Base-by-base conservation (phyloP, 2,797 vertebrate genomes). In the Trachurus trachurus region DNA sequence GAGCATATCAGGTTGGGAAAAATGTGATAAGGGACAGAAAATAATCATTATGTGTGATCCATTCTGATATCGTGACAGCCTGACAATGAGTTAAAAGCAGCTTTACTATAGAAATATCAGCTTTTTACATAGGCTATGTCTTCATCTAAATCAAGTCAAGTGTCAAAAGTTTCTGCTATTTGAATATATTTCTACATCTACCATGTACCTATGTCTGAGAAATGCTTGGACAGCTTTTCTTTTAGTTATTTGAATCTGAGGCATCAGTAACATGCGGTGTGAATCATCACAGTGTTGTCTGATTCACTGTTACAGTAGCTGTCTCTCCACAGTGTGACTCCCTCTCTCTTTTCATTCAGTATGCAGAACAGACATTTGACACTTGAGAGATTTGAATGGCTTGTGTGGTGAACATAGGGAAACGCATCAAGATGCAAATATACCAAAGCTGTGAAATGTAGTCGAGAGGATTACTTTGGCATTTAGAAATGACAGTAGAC, bases 221-320 rank as follows among this genome's bases (percentile, higher is more conserved):
- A 19, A 44, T 6, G 31, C 49, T 29, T n/a, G 15, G 15, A 26
- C 1, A 4, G 19, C 29, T 66, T 61, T 58, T 54, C 15, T 66
- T 21, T 64, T 1, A 29, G 63, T 4, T 12, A 15, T 61, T 53
- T 71, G n/a, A 71, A 21, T 71, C 66, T 57, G 22, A 37, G 64
- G 31, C 58, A 17, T 60, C 17, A 45, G 44, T 59, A 68, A 70
- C 34, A 26, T 59, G 21, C 45, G 50, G 12, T 73, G 74, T 82
- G 64, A 66, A n/a, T 71, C 62, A 64, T 61, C 29, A 13, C 29
- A 22, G 31, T 56, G 68, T 17, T 52, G 13, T 50, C 49, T 10
- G 49, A 60, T 44, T 72, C 45, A 75, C 40, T 53, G 56, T 39
- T 37, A n/a, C 16, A 29, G 50, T 22, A 17, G 22, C 64, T 31